Conservation (phyloP, 1,140 invertebrate genomes). For the Mactra quadrangularis region DNA sequence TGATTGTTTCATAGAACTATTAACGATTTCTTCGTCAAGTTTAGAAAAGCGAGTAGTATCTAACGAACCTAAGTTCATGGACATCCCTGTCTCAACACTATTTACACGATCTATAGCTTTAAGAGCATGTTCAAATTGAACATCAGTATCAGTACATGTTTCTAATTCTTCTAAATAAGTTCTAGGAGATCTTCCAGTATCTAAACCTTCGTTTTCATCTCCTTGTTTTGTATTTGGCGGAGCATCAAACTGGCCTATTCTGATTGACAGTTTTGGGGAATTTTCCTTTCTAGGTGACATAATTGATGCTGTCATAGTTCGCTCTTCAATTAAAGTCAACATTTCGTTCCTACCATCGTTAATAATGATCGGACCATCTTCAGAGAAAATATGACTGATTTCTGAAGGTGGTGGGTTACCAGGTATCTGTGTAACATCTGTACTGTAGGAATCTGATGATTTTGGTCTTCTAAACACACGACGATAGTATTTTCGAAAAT, state of each 20-base stretch:
- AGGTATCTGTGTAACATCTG: constrained; percentile 8
- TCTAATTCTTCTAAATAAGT: constrained; percentile 13
- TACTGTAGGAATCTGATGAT: constrained; percentile 11
- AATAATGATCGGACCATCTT: constrained; percentile 1
- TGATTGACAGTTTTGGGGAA: not conserved
- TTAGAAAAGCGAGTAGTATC: not conserved
- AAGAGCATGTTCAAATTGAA: constrained; percentile 22
- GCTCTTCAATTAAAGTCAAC: constrained; percentile 41
- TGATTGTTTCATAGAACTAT: too few species aligned
- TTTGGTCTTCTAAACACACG: constrained; percentile 16
- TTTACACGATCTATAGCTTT: not conserved
- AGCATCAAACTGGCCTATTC: too few species aligned
- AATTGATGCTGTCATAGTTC: constrained; percentile 30
- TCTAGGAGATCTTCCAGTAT: not conserved
- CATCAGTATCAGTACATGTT: constrained; percentile 35
- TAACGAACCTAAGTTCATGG: not conserved
- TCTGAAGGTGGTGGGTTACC: constrained; percentile 48
- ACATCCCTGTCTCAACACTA: not conserved
- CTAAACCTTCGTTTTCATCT: not conserved
- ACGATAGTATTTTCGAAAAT: constrained; percentile 28
- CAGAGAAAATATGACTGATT: constrained; percentile 49
- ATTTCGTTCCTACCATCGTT: constrained; percentile 36
- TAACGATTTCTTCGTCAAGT: not conserved
- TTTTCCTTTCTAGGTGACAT: constrained; percentile 5
- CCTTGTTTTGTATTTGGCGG: not conserved